These are phyloP conservation scores for Clarias gariepinus DNA, from an alignment of 2,113 vertebrate species.

Conservation along the genomic window DNA sequence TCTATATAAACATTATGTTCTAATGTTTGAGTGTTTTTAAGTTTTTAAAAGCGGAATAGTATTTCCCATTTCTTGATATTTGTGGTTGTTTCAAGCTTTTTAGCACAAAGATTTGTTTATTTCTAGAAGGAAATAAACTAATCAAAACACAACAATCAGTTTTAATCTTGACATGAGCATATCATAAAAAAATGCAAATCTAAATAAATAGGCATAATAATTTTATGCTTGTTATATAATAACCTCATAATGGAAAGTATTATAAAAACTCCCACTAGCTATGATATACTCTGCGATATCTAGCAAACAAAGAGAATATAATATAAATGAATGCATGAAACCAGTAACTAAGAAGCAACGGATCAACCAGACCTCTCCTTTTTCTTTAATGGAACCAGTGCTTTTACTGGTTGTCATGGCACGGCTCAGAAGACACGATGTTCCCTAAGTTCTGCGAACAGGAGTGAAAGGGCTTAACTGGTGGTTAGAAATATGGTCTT, in stretches of 20 bases:
- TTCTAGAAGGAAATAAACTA: background rate
- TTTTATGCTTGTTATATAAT: no score
- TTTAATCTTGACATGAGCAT: background rate
- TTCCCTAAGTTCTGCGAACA: background rate
- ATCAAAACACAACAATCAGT: background rate
- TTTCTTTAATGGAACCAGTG: background rate
- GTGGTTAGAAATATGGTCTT: conserved; percentile 5
- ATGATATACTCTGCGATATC: background rate
- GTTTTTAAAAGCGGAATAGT: background rate
- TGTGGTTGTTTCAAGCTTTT: background rate
- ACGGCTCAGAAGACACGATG: background rate
- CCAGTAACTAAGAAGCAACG: background rate
- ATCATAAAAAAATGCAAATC: no score
- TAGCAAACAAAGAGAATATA: background rate
- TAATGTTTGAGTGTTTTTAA: background rate
- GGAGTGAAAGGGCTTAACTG: conserved; percentile 22
- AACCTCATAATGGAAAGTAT: no score
- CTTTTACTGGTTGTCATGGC: background rate
- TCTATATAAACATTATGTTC: no score
- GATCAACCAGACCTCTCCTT: background rate
- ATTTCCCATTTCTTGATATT: background rate
- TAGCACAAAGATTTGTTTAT: background rate
- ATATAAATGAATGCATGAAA: background rate
- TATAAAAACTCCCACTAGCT: background rate
- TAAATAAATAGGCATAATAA: no score